phyloP scores from a whole-genome alignment of 2,797 vertebrate genomes.

The Menidia menidia region DNA sequence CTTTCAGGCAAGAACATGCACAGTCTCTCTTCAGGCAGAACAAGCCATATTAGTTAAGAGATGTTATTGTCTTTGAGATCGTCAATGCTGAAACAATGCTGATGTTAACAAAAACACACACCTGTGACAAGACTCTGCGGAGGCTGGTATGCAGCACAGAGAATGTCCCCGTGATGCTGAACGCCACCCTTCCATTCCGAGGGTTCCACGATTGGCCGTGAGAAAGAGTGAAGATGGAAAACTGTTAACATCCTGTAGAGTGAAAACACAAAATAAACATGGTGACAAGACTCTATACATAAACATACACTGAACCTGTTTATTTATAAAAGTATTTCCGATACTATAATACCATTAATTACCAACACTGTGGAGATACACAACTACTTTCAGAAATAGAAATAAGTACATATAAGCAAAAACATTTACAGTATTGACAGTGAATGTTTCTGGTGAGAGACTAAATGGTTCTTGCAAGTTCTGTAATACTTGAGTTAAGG shows the following conservation, averaged over 20 bases:
- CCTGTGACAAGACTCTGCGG: slow-evolving; percentile 83
- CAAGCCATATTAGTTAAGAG: not conserved
- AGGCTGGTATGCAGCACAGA: slow-evolving; percentile 80
- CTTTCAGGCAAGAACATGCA: not conserved
- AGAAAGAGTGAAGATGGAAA: slow-evolving; percentile 78
- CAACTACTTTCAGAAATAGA: too few relatives aligned
- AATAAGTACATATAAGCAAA: too few relatives aligned
- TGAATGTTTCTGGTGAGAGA: too few relatives aligned
- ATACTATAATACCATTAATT: too few relatives aligned
- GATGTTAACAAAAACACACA: slow-evolving; percentile 41
- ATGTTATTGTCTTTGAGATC: not conserved
- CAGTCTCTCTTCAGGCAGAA: not conserved
- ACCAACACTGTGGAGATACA: too few relatives aligned
- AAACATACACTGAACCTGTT: not conserved
- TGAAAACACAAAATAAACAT: slow-evolving; percentile 8
- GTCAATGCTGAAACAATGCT: not conserved
- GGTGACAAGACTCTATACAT: not conserved
- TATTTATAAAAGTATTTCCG: too few relatives aligned
- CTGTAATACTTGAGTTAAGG: too few relatives aligned
- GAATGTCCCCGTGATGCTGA: slow-evolving; percentile 60
- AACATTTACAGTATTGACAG: too few relatives aligned
- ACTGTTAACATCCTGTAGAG: slow-evolving; percentile 79
- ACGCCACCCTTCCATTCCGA: slow-evolving; percentile 83
- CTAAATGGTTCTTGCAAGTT: too few relatives aligned
- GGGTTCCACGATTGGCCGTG: slow-evolving; percentile 65